These are phyloP conservation scores for Brachionus plicatilis DNA, from an alignment of 1,140 invertebrate genomes.

Conservation along the genomic window DNA sequence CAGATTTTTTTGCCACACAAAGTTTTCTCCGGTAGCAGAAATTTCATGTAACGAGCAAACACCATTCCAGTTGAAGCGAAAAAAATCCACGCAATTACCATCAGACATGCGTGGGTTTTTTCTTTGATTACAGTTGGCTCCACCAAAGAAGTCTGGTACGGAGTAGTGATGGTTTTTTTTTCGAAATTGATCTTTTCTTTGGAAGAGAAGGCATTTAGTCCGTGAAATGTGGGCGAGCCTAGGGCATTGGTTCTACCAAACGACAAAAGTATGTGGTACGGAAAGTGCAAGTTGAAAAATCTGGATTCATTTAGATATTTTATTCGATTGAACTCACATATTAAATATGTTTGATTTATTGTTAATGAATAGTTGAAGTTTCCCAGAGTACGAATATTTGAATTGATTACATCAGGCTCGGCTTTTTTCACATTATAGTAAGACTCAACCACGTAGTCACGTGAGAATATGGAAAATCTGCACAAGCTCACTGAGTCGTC, in stretches of 20 bases:
- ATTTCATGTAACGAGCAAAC: not conserved
- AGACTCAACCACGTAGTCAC: not conserved
- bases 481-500: constrained; percentile 1
- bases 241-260: not conserved
- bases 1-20: not conserved
- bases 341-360: constrained; percentile 19
- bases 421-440: not conserved
- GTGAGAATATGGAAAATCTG: not conserved
- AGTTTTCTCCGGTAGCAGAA: not conserved
- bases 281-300: constrained; percentile 14
- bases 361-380: not conserved
- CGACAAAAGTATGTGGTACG: not conserved
- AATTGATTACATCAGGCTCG: not conserved
- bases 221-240: not conserved
- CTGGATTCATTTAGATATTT: not conserved
- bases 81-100: constrained; percentile 29
- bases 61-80: constrained; percentile 34
- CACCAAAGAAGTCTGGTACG: not conserved
- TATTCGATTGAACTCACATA: not conserved
- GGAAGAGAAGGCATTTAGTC: not conserved
- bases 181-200: constrained; percentile 1
- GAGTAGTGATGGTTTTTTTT: not conserved
- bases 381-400: not conserved
- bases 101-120: not conserved
- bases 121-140: not conserved